Base-by-base conservation (phyloP, 1,140 invertebrate genomes). In the Ceratina australensis region DNA sequence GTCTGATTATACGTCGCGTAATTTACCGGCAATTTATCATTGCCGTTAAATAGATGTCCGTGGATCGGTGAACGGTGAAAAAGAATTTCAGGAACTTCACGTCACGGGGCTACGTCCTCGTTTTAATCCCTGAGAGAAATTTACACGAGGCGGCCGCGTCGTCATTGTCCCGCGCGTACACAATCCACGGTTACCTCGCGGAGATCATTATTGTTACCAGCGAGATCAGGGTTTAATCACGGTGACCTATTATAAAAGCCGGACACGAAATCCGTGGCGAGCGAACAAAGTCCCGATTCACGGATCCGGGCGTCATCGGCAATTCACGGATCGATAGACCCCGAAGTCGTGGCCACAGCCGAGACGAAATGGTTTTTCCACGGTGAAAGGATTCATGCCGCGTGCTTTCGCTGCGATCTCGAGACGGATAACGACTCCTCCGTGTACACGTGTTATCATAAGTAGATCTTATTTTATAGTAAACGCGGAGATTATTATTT, bases 271-370 rank as follows among this genome's bases (percentile, higher is more conserved):
- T 64, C 59, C 50, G 50, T 26, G 3, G 47, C 10, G 56, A 54
- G 26, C 52, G n/a, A 64, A 56, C 54, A 49, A 12, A 76, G 20
- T 28, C 26, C 13, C 8, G 28, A 61, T n/a, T 42, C 47, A 20
- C 26, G 18, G 24, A 49, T 52, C 56, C 3, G 33, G 33, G 5
- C 33, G 33, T 81, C 76, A 66, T 67, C 49, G 64, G 47, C 71
- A 76, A 79, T 79, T 83, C 65, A 83, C 80, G 81, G 81, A 82
- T 83, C 80, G 82, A 83, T 77, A 81, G 65, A 20, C 77, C 10
- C 61, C 50, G 10, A 8, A 10, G 20, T 57, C 56, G 20, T 10
- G 63, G 67, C 33, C 33, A 42, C 57, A 28, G 47, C 75, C 75
- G 75, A 72, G 64, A 71, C 80, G 80, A 81, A 81, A 56, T 20